These are phyloP conservation scores for Netelia inedita DNA, from an alignment of 2,888 invertebrate species.

Conservation along the genomic window DNA sequence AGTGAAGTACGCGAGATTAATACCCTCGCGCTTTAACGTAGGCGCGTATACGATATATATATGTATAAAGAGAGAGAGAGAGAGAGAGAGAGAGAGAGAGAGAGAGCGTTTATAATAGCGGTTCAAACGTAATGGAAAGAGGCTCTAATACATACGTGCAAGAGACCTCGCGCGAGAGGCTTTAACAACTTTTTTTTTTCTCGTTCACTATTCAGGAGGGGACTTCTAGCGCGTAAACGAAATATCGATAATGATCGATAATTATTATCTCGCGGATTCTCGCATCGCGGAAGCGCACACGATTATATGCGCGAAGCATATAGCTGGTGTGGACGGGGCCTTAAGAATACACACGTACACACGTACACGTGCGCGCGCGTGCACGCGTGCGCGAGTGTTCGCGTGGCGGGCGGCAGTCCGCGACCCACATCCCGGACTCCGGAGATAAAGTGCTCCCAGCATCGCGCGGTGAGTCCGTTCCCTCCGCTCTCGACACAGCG, in stretches of 20 bases:
- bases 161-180: background rate
- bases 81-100: background rate
- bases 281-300: conserved; percentile 56
- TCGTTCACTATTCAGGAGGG: conserved; percentile 1
- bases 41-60: conserved; percentile 42
- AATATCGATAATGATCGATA: conserved; percentile 51
- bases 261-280: conserved; percentile 49
- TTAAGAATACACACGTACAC: conserved; percentile 51
- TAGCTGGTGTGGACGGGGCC: conserved; percentile 58
- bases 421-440: conserved; percentile 83
- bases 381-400: conserved; percentile 76
- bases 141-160: background rate
- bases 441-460: conserved; percentile 82
- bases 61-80: background rate
- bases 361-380: background rate
- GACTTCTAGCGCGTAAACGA: conserved; percentile 29
- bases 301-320: conserved; percentile 18
- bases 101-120: background rate
- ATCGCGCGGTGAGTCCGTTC: conserved; percentile 76
- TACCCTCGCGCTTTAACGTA: conserved; percentile 64
- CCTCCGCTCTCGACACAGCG: conserved; percentile 76
- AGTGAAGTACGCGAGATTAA: conserved; percentile 80
- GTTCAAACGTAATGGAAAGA: conserved; percentile 31
- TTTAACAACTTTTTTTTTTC: conserved; percentile 19
- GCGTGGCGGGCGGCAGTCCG: conserved; percentile 83